Evolutionary conservation across 2,888 invertebrate species (phyloP).

Genomic region (Sminthurinus aureus): DNA sequence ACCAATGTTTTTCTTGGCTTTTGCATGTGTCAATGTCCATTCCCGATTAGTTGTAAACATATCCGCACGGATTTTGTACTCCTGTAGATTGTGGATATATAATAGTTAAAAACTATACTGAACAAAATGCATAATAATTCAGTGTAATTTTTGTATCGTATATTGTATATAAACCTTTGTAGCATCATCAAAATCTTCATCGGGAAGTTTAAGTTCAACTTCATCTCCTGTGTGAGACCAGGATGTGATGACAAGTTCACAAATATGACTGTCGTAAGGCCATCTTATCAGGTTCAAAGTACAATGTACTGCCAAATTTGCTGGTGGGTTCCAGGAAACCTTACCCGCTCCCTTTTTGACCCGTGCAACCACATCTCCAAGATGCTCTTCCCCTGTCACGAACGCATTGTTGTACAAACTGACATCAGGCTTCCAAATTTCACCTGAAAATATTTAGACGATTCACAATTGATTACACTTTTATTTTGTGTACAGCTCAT

Average conservation of each 20-base stretch:
- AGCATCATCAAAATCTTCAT: conserved; percentile 51
- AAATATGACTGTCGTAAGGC: conserved; percentile 78
- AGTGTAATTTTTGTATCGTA: neutral
- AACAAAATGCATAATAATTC: neutral
- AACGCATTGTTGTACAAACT: conserved; percentile 73
- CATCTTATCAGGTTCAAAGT: conserved; percentile 74
- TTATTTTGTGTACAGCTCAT: too few species aligned
- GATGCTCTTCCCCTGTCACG: conserved; percentile 69
- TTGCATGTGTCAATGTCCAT: conserved; percentile 49
- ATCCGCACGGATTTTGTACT: neutral
- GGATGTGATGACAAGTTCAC: conserved; percentile 75
- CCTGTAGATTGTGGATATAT: neutral
- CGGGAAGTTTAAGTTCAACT: conserved; percentile 63
- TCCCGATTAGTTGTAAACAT: conserved; percentile 51
- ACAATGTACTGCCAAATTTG: conserved; percentile 72
- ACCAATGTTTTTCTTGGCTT: conserved; percentile 61
- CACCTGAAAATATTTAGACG: too few species aligned
- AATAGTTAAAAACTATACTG: neutral
- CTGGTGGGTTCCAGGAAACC: conserved; percentile 74
- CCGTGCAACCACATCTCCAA: conserved; percentile 68
- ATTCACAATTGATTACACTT: too few species aligned
- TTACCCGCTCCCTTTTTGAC: conserved; percentile 63
- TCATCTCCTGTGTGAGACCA: conserved; percentile 74
- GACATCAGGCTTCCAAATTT: conserved; percentile 82
- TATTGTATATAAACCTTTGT: neutral